phyloP scores from a whole-genome alignment of 2,797 vertebrate genomes.

The Discoglossus pictus region DNA sequence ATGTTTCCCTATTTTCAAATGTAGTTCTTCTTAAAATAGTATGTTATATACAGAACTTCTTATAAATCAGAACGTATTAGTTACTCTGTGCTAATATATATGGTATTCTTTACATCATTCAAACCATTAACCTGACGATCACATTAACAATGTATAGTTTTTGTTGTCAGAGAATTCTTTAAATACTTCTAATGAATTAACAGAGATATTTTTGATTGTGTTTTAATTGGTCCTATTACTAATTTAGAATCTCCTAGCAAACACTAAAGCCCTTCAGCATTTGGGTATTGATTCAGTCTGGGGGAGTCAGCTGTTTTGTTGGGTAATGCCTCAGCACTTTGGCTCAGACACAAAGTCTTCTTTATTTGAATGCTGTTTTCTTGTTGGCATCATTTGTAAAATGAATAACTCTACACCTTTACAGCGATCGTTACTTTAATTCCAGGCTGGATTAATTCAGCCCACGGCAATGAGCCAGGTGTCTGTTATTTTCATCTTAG shows the following conservation, averaged over 20 bases:
- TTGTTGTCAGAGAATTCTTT: conserved; percentile 13
- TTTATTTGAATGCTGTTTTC: conserved; percentile 41
- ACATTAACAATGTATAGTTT: conserved; percentile 35
- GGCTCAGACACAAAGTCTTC: conserved; percentile 23
- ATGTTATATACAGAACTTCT: no score
- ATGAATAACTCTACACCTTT: conserved; percentile 47
- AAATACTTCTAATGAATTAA: conserved; percentile 10
- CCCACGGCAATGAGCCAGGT: conserved; percentile 31
- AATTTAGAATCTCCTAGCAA: conserved; percentile 35
- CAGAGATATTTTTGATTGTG: conserved; percentile 18
- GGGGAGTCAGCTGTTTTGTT: conserved; percentile 34
- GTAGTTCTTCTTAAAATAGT: no score
- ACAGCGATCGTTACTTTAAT: conserved; percentile 44
- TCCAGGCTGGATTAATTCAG: conserved; percentile 36
- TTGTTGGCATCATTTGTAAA: conserved; percentile 44
- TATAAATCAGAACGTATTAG: no score
- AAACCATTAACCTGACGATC: conserved; percentile 11
- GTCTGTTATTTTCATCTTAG: conserved; percentile 25
- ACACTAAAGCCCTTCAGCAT: conserved; percentile 17
- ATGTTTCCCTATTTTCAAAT: no score
- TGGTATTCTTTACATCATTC: conserved; percentile 8
- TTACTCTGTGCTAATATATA: no score
- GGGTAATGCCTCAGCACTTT: conserved; percentile 37
- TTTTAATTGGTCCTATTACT: conserved; percentile 35
- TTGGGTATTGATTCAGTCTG: conserved; percentile 39